Percentiles rank a stretch among this genome's conserved stretches.
phyloP scores from a whole-genome alignment of 2,797 vertebrate genomes.

The Gymnodraco acuticeps region DNA sequence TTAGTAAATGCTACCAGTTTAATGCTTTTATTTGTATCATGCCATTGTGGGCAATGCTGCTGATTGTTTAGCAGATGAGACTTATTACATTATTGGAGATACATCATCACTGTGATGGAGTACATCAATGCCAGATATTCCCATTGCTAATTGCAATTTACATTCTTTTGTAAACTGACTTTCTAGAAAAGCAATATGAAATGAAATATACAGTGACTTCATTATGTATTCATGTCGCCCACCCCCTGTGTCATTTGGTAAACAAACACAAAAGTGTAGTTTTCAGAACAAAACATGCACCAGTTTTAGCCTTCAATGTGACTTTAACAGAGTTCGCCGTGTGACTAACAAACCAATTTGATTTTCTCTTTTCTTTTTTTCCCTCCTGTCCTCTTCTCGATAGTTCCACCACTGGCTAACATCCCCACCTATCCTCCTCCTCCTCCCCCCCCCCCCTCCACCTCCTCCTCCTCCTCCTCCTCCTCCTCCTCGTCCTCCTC shows the following conservation, averaged over 20 bases:
- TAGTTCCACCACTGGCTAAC: slow-evolving; percentile 91
- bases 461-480: slow-evolving; percentile 84
- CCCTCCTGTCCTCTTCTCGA: slow-evolving; percentile 84
- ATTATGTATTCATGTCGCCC: no score
- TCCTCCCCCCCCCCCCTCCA: slow-evolving; percentile 81
- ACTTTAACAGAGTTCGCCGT: neutral
- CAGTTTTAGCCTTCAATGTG: neutral
- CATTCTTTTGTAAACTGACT: neutral
- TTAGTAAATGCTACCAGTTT: neutral
- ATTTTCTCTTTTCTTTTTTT: slow-evolving; percentile 62
- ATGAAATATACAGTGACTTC: neutral
- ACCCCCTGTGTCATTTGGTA: neutral
- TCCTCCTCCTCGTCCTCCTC: slow-evolving; percentile 80
- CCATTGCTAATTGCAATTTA: neutral
- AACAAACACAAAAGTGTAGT: neutral
- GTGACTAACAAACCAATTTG: slow-evolving; percentile 57
- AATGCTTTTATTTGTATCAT: neutral
- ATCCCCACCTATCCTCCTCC: slow-evolving; percentile 87
- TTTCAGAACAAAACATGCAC: neutral
- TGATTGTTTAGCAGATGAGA: neutral
- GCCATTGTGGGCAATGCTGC: neutral
- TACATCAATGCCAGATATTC: neutral
- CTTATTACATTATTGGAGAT: neutral
- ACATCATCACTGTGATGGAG: neutral
- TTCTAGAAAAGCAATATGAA: neutral